Percentiles rank a stretch among this genome's conserved stretches.
Evolutionary conservation across 2,888 invertebrate genomes (phyloP).

Genomic region (Sinodicranocentrus sp.): DNA sequence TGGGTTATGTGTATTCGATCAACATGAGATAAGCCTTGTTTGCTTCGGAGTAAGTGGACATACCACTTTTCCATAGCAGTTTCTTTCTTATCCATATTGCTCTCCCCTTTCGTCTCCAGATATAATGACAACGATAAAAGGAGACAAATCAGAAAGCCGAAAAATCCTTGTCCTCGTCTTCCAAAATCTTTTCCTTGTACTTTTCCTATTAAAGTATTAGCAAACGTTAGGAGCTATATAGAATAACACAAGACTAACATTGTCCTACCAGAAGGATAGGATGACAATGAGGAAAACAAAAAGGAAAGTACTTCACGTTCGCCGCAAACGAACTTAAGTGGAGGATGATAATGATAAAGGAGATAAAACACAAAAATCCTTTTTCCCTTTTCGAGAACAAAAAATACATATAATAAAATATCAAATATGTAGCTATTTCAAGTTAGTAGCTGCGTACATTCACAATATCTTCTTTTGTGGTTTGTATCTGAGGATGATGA

Average conservation of each 20-base stretch:
- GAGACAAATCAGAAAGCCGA: constrained; percentile 7
- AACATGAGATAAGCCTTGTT: not conserved
- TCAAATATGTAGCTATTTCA: not conserved
- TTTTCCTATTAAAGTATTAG: constrained; percentile 18
- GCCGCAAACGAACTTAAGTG: constrained; percentile 1
- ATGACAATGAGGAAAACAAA: not conserved
- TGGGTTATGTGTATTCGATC: not conserved
- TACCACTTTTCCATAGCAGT: not conserved
- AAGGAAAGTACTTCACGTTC: not conserved
- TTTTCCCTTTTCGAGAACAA: constrained; percentile 4
- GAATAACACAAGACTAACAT: no score
- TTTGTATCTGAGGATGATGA: no score
- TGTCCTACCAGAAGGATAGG: not conserved
- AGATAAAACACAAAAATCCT: constrained; percentile 24
- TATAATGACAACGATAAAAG: constrained; percentile 19
- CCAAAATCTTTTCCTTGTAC: constrained; percentile 23
- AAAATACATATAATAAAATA: constrained; percentile 12
- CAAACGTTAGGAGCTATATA: not conserved
- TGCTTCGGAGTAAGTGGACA: not conserved
- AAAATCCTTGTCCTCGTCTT: constrained; percentile 4
- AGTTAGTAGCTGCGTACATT: not conserved
- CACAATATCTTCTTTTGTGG: not conserved
- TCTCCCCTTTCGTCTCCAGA: constrained; percentile 1
- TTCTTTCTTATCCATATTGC: not conserved
- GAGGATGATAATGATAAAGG: not conserved